A percentile compares a stretch with the other conserved stretches of the same genome.
phyloP scores from a whole-genome alignment of 2,113 vertebrate genomes.

The Rallus limicola region DNA sequence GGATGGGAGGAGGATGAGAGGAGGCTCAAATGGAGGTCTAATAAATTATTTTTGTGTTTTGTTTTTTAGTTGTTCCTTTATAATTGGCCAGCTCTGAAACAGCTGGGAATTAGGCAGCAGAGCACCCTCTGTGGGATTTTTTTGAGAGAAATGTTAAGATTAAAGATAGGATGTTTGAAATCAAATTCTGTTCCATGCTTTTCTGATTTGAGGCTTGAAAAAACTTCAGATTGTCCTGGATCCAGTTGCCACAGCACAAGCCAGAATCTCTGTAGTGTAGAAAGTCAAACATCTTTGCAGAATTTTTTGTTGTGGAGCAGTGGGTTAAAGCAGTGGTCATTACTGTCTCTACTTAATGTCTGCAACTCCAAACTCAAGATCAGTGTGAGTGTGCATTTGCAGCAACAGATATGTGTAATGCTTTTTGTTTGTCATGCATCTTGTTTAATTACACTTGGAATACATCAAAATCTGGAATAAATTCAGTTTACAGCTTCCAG shows the following conservation, averaged over 20 bases:
- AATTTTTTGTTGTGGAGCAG: not conserved
- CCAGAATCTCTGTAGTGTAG: not conserved
- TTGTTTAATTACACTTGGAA: not conserved
- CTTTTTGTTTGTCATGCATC: not conserved
- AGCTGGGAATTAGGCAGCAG: not conserved
- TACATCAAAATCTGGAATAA: not conserved
- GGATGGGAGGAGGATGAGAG: not conserved
- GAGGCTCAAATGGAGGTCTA: not conserved
- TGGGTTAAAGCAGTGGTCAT: not conserved
- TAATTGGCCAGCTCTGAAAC: not conserved
- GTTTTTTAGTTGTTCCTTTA: not conserved
- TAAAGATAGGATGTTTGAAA: not conserved
- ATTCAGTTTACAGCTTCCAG: not conserved
- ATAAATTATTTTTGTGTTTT: not conserved
- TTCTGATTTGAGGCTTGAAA: slow-evolving; percentile 3
- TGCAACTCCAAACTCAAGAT: not conserved
- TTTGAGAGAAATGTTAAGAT: not conserved
- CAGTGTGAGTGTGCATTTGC: not conserved
- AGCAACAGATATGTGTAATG: not conserved
- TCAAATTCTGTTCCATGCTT: not conserved
- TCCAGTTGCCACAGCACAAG: not conserved
- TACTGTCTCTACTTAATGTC: not conserved
- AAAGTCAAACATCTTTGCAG: not conserved
- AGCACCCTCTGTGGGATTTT: not conserved
- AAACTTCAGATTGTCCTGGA: not conserved